A percentile compares a stretch with the other conserved stretches of the same genome.
Conservation (phyloP, 2,888 invertebrate genomes). For the Drosophila anceps region DNA sequence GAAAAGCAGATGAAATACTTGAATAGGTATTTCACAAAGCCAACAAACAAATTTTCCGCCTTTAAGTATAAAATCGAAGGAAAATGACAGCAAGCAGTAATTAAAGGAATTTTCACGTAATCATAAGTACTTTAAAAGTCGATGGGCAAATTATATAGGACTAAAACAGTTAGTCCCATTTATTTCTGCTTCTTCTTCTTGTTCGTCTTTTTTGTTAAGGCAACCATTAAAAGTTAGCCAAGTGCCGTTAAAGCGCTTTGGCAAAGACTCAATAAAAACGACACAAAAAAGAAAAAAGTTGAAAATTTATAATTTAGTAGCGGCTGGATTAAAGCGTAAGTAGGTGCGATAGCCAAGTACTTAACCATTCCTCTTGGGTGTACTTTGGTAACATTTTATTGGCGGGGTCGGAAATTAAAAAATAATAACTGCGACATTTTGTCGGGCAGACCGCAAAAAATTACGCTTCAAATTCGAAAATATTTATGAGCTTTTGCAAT, state of each 20-base stretch:
- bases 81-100: not conserved
- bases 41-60: not conserved
- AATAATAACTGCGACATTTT: conserved; percentile 6
- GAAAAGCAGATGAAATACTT: not conserved
- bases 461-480: not conserved
- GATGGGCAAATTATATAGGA: not conserved
- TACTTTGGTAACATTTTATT: not conserved
- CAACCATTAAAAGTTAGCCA: conserved; percentile 43
- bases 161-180: conserved; percentile 11
- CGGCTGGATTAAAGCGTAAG: not conserved
- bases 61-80: not conserved
- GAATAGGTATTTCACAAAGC: not conserved
- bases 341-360: conserved; percentile 4
- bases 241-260: conserved; percentile 49
- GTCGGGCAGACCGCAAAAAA: not conserved
- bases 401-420: not conserved
- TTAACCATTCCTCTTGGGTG: conserved; percentile 5
- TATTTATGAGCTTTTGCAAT: not conserved
- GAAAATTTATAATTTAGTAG: conserved; percentile 8
- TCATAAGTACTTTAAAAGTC: conserved; percentile 6
- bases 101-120: conserved; percentile 16
- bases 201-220: not conserved
- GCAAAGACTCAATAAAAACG: conserved; percentile 11
- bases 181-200: not conserved
- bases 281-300: not conserved